Base-by-base conservation (phyloP, 2,888 invertebrate genomes). In the Eilema sororculum region DNA sequence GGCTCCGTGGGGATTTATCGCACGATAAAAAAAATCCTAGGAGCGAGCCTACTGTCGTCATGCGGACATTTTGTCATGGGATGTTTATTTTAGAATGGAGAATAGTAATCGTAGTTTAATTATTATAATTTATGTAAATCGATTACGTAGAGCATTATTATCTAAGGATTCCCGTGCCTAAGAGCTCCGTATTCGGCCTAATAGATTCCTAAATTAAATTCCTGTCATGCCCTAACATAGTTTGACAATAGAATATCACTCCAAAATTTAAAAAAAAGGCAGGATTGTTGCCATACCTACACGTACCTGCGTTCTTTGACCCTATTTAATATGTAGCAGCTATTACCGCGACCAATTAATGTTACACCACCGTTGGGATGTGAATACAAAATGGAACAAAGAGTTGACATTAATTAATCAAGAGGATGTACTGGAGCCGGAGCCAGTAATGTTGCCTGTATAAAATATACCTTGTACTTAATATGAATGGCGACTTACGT, bases 341-440 rank as follows among this genome's bases (percentile, higher is more conserved):
- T 85, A 86, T 88, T 83, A 83, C 86, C 82, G 83, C 81, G 85
- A 87, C 87, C 91, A 94, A 93, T 93, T 93, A 94, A 92, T 90
- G 87, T 83, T 85, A 83, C 85, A 84, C 75, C 68, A 75, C 80
- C 76, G 84, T 79, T 86, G 82, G 86, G 86, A 84, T 89, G 83
- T 87, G 89, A 91, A 92, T 91, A 91, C 89, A 86, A 89, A 92
- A 79, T 82, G 83, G 81, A 79, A 78, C 74, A 78, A 76, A 78
- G 77, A 78, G 63, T 79, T 77, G 74, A 77, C 75, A 75, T 79
- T 73, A 72, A 86, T 88, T 85, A 84, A 85, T 86, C 78, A 82
- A 73, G 58, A 77, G 71, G 66, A 71, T 69, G n/a, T n/a, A 5
- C 28, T 63, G 61, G 24, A 62, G 30, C 56, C 46, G 46, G 57